Evolutionary conservation across 2,797 vertebrate genomes (phyloP).

Genomic region (Moxostoma hubbsi): DNA sequence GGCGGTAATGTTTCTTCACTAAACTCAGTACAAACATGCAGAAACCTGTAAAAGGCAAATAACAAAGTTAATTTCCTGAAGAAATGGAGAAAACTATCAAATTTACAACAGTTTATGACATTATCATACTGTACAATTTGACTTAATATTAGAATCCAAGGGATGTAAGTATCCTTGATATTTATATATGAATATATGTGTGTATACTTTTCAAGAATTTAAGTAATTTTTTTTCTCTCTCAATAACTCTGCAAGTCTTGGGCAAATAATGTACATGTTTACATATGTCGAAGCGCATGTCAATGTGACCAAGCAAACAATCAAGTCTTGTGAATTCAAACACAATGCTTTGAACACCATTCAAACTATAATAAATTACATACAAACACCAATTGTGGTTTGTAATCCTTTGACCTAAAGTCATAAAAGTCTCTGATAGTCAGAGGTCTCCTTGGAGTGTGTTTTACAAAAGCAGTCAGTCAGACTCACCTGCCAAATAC

Average conservation of each 20-base stretch:
- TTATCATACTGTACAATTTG: neutral
- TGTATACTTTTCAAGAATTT: no score
- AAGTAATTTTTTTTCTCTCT: no score
- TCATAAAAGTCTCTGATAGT: neutral
- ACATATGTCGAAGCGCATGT: neutral
- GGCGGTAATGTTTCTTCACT: conserved; percentile 99
- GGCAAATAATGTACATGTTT: neutral
- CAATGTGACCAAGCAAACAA: conserved; percentile 6
- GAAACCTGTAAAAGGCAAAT: conserved; percentile 92
- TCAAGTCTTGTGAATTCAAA: neutral
- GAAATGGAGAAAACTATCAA: neutral
- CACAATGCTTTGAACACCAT: neutral
- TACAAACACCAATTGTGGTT: neutral
- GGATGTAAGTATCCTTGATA: no score
- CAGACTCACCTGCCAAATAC: conserved; percentile 89
- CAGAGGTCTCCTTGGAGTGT: neutral
- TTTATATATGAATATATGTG: no score
- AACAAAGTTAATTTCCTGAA: conserved; percentile 73
- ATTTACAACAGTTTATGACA: neutral
- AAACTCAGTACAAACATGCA: conserved; percentile 99
- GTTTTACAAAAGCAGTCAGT: neutral
- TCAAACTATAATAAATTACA: neutral
- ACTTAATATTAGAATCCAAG: no score
- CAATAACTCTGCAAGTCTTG: no score
- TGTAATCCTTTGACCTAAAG: conserved; percentile 3